Conservation (phyloP, 2,797 vertebrate species). For the Phrynocephalus forsythii region DNA sequence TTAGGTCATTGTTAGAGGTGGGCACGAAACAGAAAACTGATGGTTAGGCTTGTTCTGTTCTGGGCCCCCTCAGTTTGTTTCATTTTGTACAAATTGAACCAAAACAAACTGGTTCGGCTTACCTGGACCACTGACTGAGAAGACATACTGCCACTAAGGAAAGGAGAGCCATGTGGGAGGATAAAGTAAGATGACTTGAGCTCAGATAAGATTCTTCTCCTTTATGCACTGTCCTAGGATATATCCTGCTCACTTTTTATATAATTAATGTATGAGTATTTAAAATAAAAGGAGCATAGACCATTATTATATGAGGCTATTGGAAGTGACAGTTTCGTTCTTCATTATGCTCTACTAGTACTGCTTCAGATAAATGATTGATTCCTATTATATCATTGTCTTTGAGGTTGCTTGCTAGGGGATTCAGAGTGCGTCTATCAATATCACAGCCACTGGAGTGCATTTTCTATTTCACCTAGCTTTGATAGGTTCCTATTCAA, state of each 20-base stretch:
- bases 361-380: slow-evolving; percentile 41
- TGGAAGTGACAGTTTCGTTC: slow-evolving; percentile 45
- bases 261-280: slow-evolving; percentile 20
- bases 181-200: slow-evolving; percentile 27
- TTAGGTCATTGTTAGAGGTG: no score
- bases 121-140: no score
- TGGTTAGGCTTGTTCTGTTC: no score
- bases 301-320: slow-evolving; percentile 37
- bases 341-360: slow-evolving; percentile 43
- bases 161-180: neutral
- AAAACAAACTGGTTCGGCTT: no score
- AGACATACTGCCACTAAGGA: neutral
- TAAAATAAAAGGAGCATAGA: slow-evolving; percentile 34
- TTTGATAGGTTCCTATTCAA: slow-evolving; percentile 60
- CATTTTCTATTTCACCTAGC: slow-evolving; percentile 45
- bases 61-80: no score
- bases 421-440: slow-evolving; percentile 45
- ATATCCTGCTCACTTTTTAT: neutral
- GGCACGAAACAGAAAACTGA: no score
- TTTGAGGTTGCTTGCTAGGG: slow-evolving; percentile 28
- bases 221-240: slow-evolving; percentile 26
- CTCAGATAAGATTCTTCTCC: slow-evolving; percentile 35
- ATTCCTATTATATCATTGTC: slow-evolving; percentile 42
- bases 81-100: no score
- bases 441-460: slow-evolving; percentile 31